Evolutionary conservation across 64 coral and sea anemone species (phyloP).

Genomic region (Montipora foliosa): DNA sequence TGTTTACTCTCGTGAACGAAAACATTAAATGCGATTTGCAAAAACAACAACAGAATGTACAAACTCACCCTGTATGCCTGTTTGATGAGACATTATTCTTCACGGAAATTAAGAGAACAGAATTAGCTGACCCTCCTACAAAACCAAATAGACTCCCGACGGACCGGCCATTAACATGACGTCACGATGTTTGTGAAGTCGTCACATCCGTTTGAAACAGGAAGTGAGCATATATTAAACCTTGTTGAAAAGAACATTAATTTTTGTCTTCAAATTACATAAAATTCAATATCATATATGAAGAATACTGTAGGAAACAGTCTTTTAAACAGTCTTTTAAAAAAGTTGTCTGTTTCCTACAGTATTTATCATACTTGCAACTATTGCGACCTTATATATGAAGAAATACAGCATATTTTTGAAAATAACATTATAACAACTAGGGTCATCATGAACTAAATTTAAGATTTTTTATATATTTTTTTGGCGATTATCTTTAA

Average conservation of each 20-base stretch:
- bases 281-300: not conserved
- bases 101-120: slow-evolving; percentile 25
- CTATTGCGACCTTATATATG: too few relatives aligned
- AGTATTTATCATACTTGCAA: too few relatives aligned
- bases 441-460: too few relatives aligned
- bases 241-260: not conserved
- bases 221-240: not conserved
- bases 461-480: not conserved
- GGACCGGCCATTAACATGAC: slow-evolving; percentile 70
- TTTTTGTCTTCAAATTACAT: not conserved
- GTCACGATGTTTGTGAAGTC: slow-evolving; percentile 53
- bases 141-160: not conserved
- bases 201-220: slow-evolving; percentile 78
- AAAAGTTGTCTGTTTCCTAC: too few relatives aligned
- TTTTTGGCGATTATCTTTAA: not conserved
- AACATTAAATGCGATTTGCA: too few relatives aligned
- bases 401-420: too few relatives aligned
- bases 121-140: not conserved
- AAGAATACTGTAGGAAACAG: too few relatives aligned
- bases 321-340: too few relatives aligned
- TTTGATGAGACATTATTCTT: slow-evolving; percentile 90
- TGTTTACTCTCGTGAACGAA: too few relatives aligned
- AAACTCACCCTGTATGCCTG: slow-evolving; percentile 89
- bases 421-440: too few relatives aligned
- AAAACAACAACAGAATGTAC: not conserved